phyloP scores from a whole-genome alignment of 2,888 invertebrate species.

The Ferdinandea cuprea region DNA sequence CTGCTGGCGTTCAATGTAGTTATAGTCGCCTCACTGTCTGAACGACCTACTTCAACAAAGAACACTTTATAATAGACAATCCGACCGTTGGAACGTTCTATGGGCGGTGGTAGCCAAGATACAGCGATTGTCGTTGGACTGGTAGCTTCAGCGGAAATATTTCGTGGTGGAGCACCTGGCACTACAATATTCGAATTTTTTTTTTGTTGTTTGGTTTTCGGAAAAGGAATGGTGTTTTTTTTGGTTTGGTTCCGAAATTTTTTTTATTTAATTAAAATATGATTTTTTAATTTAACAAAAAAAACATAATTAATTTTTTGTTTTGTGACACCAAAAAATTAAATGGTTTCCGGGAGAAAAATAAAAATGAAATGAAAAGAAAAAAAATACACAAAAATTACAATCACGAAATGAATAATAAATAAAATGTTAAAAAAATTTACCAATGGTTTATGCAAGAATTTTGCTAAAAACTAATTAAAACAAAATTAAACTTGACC shows the following conservation, averaged over 20 bases:
- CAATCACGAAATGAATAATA: conserved; percentile 60
- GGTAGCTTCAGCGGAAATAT: conserved; percentile 94
- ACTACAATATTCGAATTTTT: conserved; percentile 85
- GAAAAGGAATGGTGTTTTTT: conserved; percentile 41
- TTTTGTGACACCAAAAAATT: conserved; percentile 47
- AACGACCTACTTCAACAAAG: conserved; percentile 92
- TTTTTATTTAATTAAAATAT: conserved; percentile 56
- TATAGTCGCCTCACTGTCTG: conserved; percentile 92
- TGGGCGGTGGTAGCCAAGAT: conserved; percentile 96
- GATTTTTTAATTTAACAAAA: conserved; percentile 41
- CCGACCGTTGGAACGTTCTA: conserved; percentile 94
- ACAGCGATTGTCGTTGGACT: conserved; percentile 95
- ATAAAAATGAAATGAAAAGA: conserved; percentile 54
- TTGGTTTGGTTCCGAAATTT: conserved; percentile 69
- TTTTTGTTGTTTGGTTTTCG: conserved; percentile 49
- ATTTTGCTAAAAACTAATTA: conserved; percentile 71
- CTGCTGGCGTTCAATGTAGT: conserved; percentile 91
- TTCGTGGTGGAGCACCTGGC: conserved; percentile 98
- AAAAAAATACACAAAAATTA: conserved; percentile 46
- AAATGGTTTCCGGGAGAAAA: conserved; percentile 16
- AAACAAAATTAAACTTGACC: conserved; percentile 1
- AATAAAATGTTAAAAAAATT: conserved; percentile 49
- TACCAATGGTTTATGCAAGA: conserved; percentile 83
- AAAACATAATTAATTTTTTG: conserved; percentile 50
- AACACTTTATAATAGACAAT: conserved; percentile 97